A percentile compares a stretch with the other conserved stretches of the same genome.
Conservation (phyloP, 2,797 vertebrate species). For the Cynodonichthys magdalenae region DNA sequence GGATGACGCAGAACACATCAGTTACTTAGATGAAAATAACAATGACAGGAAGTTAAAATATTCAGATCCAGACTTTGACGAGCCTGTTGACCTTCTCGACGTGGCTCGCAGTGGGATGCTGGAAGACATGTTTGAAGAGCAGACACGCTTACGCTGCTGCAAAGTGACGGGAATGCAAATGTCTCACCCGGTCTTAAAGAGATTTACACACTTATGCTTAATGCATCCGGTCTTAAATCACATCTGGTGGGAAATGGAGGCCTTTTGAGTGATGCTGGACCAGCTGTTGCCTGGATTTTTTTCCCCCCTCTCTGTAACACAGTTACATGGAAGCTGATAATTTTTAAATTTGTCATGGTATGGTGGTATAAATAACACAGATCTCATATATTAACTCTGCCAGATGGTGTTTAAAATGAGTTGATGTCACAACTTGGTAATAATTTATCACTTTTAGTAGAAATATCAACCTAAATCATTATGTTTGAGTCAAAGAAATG, state of each 20-base stretch:
- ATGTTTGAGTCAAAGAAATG: background rate
- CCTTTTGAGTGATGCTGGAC: constrained; percentile 1
- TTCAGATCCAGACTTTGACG: constrained; percentile 7
- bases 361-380: background rate
- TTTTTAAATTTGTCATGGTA: background rate
- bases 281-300: constrained; percentile 14
- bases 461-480: background rate
- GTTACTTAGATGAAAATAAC: background rate
- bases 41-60: constrained; percentile 1
- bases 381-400: background rate
- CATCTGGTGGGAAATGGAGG: constrained; percentile 16
- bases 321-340: background rate
- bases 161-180: constrained; percentile 14
- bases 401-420: background rate
- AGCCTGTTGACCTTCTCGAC: constrained; percentile 7
- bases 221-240: constrained; percentile 16
- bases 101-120: background rate
- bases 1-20: background rate
- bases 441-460: background rate
- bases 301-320: background rate
- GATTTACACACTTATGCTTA: constrained; percentile 19
- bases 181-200: constrained; percentile 10
- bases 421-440: background rate
- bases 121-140: constrained; percentile 9
- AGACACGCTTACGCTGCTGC: constrained; percentile 9